Evolutionary conservation across 2,797 vertebrate genomes (phyloP).

Genomic region (Peromyscus nudipes): DNA sequence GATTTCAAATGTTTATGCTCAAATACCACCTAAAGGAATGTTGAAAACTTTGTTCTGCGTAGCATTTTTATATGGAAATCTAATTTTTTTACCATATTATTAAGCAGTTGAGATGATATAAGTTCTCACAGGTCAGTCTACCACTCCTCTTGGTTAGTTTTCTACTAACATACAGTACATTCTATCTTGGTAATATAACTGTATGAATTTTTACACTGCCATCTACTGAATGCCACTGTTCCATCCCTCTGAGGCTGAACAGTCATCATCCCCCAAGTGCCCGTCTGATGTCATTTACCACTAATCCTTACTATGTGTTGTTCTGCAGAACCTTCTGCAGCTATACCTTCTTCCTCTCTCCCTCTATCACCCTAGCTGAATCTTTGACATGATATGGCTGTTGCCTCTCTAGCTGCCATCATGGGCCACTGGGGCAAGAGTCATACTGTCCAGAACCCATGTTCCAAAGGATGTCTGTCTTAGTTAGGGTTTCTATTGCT

Average conservation of each 20-base stretch:
- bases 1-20: background rate
- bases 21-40: background rate
- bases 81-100: background rate
- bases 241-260: background rate
- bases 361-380: background rate
- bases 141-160: background rate
- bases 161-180: background rate
- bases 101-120: background rate
- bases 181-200: background rate
- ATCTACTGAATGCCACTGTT: background rate
- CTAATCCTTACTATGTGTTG: background rate
- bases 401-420: background rate
- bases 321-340: background rate
- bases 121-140: background rate
- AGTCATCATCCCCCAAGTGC: background rate
- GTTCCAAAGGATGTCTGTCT: background rate
- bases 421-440: background rate
- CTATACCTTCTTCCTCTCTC: background rate
- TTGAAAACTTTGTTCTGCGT: background rate
- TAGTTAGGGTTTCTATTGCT: background rate
- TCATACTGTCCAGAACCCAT: background rate
- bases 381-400: background rate
- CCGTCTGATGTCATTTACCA: background rate
- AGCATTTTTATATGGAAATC: slow-evolving; percentile 41
- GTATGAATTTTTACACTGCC: background rate